phyloP scores from a whole-genome alignment of 2,113 vertebrate genomes.

The Nasalis larvatus region DNA sequence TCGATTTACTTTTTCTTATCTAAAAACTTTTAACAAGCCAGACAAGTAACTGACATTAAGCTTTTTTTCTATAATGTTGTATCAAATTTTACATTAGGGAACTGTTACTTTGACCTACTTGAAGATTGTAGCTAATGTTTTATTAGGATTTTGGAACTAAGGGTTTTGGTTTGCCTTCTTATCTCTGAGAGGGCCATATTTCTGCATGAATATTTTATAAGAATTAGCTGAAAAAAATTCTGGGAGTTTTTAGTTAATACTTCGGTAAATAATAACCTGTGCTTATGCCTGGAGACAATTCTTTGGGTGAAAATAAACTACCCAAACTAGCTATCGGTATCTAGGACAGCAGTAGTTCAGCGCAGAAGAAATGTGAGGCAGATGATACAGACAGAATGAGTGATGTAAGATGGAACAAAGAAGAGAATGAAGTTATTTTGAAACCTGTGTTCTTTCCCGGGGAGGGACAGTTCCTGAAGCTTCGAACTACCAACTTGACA shows the following conservation, averaged over 20 bases:
- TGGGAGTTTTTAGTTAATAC: background rate
- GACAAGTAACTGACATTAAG: background rate
- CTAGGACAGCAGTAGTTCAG: background rate
- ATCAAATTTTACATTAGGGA: background rate
- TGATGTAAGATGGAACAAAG: background rate
- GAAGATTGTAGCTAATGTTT: background rate
- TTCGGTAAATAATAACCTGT: background rate
- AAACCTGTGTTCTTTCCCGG: background rate
- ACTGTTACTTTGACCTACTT: conserved; percentile 1
- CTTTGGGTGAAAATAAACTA: background rate
- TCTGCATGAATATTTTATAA: conserved; percentile 36
- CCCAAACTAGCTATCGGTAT: background rate
- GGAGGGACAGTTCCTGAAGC: background rate
- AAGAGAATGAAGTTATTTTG: background rate
- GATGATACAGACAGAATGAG: background rate
- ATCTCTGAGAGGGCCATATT: background rate
- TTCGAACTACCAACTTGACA: background rate
- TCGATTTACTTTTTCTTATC: background rate
- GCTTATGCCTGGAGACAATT: background rate
- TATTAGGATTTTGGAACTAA: background rate
- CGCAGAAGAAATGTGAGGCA: background rate
- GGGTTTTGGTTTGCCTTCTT: background rate
- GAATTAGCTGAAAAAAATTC: background rate
- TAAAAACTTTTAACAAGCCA: background rate
- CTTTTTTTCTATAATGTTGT: background rate